phyloP scores from a whole-genome alignment of 2,888 invertebrate species.

The Flexamia atlantica region DNA sequence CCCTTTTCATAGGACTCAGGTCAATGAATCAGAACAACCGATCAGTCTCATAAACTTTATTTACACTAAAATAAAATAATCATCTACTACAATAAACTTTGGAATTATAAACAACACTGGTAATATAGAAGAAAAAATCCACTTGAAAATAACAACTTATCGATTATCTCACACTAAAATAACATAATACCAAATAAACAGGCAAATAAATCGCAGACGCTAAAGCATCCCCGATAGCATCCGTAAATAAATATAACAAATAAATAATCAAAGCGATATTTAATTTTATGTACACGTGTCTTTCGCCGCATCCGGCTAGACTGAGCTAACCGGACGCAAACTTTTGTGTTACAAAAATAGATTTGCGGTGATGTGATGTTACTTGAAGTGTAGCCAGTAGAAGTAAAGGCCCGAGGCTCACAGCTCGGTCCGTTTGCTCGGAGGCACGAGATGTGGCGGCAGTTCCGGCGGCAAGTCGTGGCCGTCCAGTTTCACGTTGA shows the following conservation, averaged over 20 bases:
- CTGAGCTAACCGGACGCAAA: slow-evolving; percentile 42
- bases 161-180: slow-evolving; percentile 33
- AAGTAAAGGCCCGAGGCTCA: slow-evolving; percentile 53
- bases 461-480: slow-evolving; percentile 78
- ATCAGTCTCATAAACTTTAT: slow-evolving; percentile 54
- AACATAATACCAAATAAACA: slow-evolving; percentile 37
- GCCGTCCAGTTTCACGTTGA: slow-evolving; percentile 78
- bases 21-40: too few species aligned
- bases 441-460: slow-evolving; percentile 79
- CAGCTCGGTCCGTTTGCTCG: slow-evolving; percentile 72
- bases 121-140: slow-evolving; percentile 16
- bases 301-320: slow-evolving; percentile 1
- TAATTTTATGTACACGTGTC: slow-evolving; percentile 23
- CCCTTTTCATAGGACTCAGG: too few species aligned
- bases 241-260: slow-evolving; percentile 20
- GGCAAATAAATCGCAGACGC: slow-evolving; percentile 1
- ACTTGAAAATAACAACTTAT: background rate
- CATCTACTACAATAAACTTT: slow-evolving; percentile 45
- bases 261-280: slow-evolving; percentile 43
- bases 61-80: slow-evolving; percentile 53
- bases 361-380: slow-evolving; percentile 34
- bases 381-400: slow-evolving; percentile 56
- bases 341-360: slow-evolving; percentile 47
- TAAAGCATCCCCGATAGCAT: background rate
- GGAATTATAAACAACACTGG: slow-evolving; percentile 46